Evolutionary conservation across 2,888 invertebrate species (phyloP).

Genomic region (Phyllotreta cruciferae): DNA sequence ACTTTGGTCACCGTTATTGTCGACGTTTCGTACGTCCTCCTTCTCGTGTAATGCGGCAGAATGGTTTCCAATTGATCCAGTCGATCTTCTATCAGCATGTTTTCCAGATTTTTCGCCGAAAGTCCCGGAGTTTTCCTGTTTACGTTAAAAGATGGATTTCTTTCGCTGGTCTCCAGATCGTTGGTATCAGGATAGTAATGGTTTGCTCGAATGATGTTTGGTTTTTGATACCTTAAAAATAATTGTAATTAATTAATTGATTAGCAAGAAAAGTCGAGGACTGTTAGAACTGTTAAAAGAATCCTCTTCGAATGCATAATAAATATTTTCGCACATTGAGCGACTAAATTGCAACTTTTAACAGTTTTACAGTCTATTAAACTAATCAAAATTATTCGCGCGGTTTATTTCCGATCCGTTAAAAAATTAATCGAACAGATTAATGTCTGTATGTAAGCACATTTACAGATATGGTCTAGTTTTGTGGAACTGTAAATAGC

Average conservation of each 20-base stretch:
- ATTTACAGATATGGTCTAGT: slow-evolving; percentile 4
- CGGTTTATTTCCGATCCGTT: slow-evolving; percentile 11
- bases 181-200: slow-evolving; percentile 12
- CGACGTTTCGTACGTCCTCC: slow-evolving; percentile 54
- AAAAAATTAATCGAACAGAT: slow-evolving; percentile 1
- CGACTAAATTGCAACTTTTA: neutral
- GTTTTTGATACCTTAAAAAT: slow-evolving; percentile 14
- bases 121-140: slow-evolving; percentile 48
- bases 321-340: slow-evolving; percentile 5
- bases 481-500: slow-evolving; percentile 3
- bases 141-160: slow-evolving; percentile 34
- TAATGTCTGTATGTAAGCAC: neutral
- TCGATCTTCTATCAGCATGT: slow-evolving; percentile 57
- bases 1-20: slow-evolving; percentile 58
- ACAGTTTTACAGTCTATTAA: slow-evolving; percentile 12
- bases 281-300: neutral
- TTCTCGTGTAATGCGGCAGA: slow-evolving; percentile 56
- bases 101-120: slow-evolving; percentile 43
- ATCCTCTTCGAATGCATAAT: slow-evolving; percentile 2
- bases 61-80: slow-evolving; percentile 57
- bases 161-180: slow-evolving; percentile 46
- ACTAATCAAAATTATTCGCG: slow-evolving; percentile 4
- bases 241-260: neutral
- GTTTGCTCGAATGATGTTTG: slow-evolving; percentile 6
- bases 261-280: neutral